These are phyloP conservation scores for Trididemnum clinides DNA, from an alignment of 23 tunicate genomes.

Conservation along the genomic window DNA sequence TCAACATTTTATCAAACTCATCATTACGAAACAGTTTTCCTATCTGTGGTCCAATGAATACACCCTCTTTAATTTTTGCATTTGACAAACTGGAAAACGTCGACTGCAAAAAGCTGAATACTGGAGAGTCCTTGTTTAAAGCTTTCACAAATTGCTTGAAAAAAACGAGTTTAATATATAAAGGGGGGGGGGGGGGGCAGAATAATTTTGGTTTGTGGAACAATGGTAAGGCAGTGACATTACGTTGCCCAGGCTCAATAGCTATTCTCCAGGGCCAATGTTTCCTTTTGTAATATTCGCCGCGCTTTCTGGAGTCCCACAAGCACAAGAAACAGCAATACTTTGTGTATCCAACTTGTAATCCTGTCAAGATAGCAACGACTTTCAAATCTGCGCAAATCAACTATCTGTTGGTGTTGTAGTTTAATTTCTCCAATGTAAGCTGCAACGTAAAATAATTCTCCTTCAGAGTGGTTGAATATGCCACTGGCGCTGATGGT, in stretches of 20 bases:
- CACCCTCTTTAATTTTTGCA: conserved; percentile 10
- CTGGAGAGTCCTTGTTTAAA: not conserved
- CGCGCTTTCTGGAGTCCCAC: not conserved
- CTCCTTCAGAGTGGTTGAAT: conserved; percentile 14
- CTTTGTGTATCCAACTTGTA: conserved; percentile 15
- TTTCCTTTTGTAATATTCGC: not conserved
- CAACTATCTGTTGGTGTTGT: not conserved
- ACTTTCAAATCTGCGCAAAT: conserved; percentile 26
- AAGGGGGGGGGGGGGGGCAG: conserved; percentile 7
- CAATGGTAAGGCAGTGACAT: not conserved
- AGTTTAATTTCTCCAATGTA: not conserved
- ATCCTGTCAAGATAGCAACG: not conserved
- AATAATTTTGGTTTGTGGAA: not conserved
- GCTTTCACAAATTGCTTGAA: conserved; percentile 11
- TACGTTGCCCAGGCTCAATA: not conserved
- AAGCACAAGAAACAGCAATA: conserved; percentile 23
- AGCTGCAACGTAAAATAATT: not conserved
- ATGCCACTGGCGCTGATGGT: not conserved
- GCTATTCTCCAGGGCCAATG: not conserved
- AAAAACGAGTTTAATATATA: conserved; percentile 1
- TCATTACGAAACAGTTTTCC: not conserved
- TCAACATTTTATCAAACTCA: not conserved
- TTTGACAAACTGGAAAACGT: not conserved
- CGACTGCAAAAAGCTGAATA: not conserved
- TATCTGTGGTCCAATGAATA: conserved; percentile 6